Evolutionary conservation across 2,797 vertebrate genomes (phyloP), one percentile per base, ranked within the genome.

Genomic region (Pipistrellus kuhlii): DNA sequence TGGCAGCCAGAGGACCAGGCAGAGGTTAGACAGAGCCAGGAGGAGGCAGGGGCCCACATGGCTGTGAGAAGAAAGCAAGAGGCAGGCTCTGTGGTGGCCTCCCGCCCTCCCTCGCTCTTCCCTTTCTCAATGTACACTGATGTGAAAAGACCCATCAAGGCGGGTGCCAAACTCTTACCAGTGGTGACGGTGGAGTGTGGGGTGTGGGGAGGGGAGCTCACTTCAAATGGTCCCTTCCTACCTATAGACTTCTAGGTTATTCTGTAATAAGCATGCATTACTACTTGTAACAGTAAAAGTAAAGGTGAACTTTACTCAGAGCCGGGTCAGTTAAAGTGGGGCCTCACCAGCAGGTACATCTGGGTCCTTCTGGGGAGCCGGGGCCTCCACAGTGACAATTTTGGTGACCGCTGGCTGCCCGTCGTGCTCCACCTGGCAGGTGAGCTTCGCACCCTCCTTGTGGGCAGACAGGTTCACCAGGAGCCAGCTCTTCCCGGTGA

Each of bases 351-450:
- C 0, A 30, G 10, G 0, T 21, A 6, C 4, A 12, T 9, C 1
- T 30, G 46, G 85, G 15, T 85, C 69, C 85, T 88, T 94, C 41
- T 30, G 57, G 17, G 12, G 68, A 48, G 84, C 48, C 23, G 55
- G 1, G n/a, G 95, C 23, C 72, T 0, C 0, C 55, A 98, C 69
- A 0, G 5, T 11, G 0, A 12, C 0, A 0, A 0, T 81, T 6
- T 0, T 0, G 13, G 0, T 82, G 66, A 87, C 0, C 0, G 81
- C 86, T 0, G 66, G 62, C 95, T 97, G 97, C 20, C 7, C 86
- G 0, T 98, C 93, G 0, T 98, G 98, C 66, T 91, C 32, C 88
- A 97, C 98, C 20, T 0, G 21, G 82, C 98, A 98, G 84, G 84
- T 92, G 76, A 98, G 46, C 27, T 0, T 0, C 0, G 94, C 92